Evolutionary conservation across 2,113 vertebrate genomes (phyloP).

Genomic region (Rhegmatorhina hoffmannsi): DNA sequence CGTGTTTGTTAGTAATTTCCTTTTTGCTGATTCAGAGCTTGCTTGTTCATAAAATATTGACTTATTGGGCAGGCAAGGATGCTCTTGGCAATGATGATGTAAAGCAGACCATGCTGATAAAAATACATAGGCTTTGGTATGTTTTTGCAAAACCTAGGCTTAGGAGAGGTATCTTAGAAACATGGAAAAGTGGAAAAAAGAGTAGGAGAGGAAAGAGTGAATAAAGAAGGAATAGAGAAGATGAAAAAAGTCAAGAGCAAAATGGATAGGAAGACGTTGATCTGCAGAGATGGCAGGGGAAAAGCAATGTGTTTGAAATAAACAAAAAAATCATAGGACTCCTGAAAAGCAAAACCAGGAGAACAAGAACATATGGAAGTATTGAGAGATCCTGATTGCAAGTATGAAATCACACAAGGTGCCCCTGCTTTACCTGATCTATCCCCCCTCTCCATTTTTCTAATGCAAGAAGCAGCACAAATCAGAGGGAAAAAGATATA

Average conservation of each 20-base stretch:
- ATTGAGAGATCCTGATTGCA: not conserved
- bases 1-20: constrained; percentile 53
- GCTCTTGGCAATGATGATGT: constrained; percentile 36
- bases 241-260: not conserved
- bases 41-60: constrained; percentile 51
- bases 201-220: not conserved
- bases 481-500: not conserved
- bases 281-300: not conserved
- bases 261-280: not conserved
- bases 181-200: not conserved
- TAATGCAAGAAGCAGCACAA: not conserved
- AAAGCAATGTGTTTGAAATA: not conserved
- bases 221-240: not conserved
- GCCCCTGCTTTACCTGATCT: not conserved
- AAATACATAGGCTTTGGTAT: not conserved
- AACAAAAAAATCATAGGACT: not conserved
- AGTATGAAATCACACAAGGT: not conserved
- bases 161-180: constrained; percentile 3
- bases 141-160: not conserved
- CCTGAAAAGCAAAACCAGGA: not conserved
- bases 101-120: constrained; percentile 22
- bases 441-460: accelerated
- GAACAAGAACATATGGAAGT: not conserved
- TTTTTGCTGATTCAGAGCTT: constrained; percentile 44
- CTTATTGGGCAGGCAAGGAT: constrained; percentile 32